phyloP scores from a whole-genome alignment of 2,888 invertebrate species.

The Diarsia rubi region DNA sequence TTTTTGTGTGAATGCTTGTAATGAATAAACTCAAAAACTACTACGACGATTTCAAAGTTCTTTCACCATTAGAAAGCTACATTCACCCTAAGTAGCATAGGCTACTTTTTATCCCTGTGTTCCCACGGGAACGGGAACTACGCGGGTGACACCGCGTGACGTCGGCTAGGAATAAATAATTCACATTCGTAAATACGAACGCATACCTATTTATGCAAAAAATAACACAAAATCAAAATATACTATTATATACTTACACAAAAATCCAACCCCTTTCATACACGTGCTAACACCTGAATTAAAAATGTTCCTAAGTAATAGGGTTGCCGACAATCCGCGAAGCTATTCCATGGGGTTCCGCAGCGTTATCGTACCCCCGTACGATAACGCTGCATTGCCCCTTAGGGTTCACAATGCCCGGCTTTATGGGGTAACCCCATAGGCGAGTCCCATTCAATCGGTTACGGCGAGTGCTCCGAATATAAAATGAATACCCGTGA shows the following conservation, averaged over 20 bases:
- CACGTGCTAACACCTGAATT: conserved; percentile 7
- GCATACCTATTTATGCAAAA: neutral
- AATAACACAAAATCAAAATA: neutral
- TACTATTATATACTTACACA: no score
- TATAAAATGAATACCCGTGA: conserved; percentile 21
- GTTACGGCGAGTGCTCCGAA: conserved; percentile 28
- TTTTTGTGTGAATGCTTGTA: no score
- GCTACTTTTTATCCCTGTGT: no score
- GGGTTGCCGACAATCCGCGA: conserved; percentile 33
- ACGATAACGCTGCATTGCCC: conserved; percentile 54
- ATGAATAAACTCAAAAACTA: no score
- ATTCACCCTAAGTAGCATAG: no score
- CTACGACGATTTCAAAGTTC: no score
- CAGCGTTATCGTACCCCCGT: no score
- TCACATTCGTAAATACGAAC: neutral
- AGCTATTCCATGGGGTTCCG: conserved; percentile 38
- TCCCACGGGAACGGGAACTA: no score
- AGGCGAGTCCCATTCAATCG: conserved; percentile 37
- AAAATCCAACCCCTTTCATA: neutral
- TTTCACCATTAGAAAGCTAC: no score
- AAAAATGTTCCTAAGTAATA: conserved; percentile 25
- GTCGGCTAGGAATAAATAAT: no score
- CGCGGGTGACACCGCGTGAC: no score
- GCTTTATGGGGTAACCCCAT: conserved; percentile 49
- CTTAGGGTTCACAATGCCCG: conserved; percentile 42